Conservation (phyloP, 2,797 vertebrate genomes). For the Furcifer pardalis region DNA sequence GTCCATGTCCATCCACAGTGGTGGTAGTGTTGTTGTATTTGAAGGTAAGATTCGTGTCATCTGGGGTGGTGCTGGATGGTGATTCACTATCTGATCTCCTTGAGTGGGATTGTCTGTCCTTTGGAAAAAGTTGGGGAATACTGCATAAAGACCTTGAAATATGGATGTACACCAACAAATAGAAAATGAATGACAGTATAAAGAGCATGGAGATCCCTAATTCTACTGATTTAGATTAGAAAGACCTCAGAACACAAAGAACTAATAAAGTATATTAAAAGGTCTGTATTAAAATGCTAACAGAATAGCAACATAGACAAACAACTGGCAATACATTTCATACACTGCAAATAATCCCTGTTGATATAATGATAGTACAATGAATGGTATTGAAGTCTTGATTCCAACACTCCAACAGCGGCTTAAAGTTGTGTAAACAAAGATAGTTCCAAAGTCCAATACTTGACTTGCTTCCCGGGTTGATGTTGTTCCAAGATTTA, state of each 20-base stretch:
- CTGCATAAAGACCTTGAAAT: not conserved
- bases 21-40: slow-evolving; percentile 79
- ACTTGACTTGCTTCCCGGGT: not conserved
- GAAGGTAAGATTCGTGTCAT: slow-evolving; percentile 81
- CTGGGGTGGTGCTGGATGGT: slow-evolving; percentile 81
- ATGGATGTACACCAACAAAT: slow-evolving; percentile 1
- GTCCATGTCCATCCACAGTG: slow-evolving; percentile 84
- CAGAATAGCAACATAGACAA: not conserved
- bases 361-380: not conserved
- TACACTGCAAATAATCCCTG: not conserved
- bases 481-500: slow-evolving; percentile 5
- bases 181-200: not conserved
- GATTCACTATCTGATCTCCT: slow-evolving; percentile 83
- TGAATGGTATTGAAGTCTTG: not conserved
- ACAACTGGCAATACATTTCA: not conserved
- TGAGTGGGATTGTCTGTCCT: slow-evolving; percentile 87
- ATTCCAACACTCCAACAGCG: not conserved
- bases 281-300: not conserved
- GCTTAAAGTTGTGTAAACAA: not conserved
- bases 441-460: not conserved
- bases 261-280: not conserved
- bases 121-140: slow-evolving; percentile 10
- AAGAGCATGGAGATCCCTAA: not conserved
- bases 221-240: not conserved
- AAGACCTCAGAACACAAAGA: not conserved